Evolutionary conservation across 2,797 vertebrate species (phyloP), one percentile per base, ranked within the genome.

Genomic region (Labroides dimidiatus): DNA sequence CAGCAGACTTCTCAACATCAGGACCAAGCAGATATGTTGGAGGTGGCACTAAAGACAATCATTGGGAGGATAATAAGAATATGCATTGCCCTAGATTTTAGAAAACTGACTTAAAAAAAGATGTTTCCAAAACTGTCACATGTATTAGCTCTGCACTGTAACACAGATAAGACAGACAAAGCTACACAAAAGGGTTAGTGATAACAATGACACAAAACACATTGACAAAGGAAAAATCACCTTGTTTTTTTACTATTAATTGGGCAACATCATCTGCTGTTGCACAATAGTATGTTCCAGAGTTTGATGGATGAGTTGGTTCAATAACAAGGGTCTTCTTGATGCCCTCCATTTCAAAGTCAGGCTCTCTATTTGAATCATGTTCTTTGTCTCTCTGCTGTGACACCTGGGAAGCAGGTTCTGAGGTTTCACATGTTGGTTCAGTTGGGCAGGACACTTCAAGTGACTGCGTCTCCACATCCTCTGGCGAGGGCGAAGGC

Each of bases 231-330:
- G 5, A 85, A 80, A 80, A 90, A 88, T 91, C 85, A 97, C 97
- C 97, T 97, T 95, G 91, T 77, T 96, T 92, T 33, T 94, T 92
- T 83, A 96, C 85, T 19, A 95, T 94, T 91, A 96, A 96, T 76
- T 93, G 94, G 73, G 95, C 94, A n/a, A 96, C 95, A 84, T 96
- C 96, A 5, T 96, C 93, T 21, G 94, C 95, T 20, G 92, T 95
- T 13, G 96, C 95, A 11, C 95, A 97, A 86, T 96, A 95, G 11
- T 96, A 96, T 64, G 95, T 91, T 73, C 96, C 96, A 2, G 95
- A 88, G 0, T 96, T 93, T n/a, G 91, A 91, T 15, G 90, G 87
- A 87, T 84, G 94, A 56, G 93, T 91, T 0, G 92, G 90, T 49
- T 95, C 93, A 81, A 97, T 92, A 87, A 97, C 91, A 84, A 98